These are phyloP conservation scores for Chloropsis hardwickii DNA, from an alignment of 2,113 vertebrate species.

Conservation along the genomic window DNA sequence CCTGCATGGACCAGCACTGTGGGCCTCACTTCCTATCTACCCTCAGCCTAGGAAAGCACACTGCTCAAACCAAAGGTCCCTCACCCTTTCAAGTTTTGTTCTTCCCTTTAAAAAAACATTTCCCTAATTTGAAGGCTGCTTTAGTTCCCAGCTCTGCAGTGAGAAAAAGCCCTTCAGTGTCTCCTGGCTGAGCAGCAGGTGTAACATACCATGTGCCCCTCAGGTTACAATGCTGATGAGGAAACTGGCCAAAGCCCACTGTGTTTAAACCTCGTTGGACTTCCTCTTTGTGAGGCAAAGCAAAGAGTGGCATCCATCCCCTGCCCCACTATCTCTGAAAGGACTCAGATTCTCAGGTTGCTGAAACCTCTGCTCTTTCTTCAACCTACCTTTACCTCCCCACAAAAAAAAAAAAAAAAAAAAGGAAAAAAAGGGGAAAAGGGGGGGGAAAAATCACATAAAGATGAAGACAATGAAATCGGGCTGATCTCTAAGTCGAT, in stretches of 20 bases:
- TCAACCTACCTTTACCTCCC: accelerated
- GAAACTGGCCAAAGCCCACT: not conserved
- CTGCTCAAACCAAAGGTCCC: not conserved
- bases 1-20: not conserved
- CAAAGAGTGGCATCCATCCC: not conserved
- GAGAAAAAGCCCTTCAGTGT: not conserved
- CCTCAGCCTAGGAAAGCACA: not conserved
- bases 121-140: not conserved
- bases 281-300: not conserved
- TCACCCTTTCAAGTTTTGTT: not conserved
- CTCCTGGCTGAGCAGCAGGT: not conserved
- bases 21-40: not conserved
- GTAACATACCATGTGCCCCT: accelerated
- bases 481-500: not conserved
- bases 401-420: too few relatives aligned
- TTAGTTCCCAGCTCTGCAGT: not conserved
- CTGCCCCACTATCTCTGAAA: not conserved
- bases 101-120: not conserved
- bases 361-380: not conserved
- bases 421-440: too few relatives aligned
- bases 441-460: accelerated
- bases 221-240: not conserved
- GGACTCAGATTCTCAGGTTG: not conserved
- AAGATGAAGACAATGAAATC: not conserved
- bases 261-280: not conserved